Conservation (phyloP, 2,113 vertebrate species). For the Mystacornis crossleyi region DNA sequence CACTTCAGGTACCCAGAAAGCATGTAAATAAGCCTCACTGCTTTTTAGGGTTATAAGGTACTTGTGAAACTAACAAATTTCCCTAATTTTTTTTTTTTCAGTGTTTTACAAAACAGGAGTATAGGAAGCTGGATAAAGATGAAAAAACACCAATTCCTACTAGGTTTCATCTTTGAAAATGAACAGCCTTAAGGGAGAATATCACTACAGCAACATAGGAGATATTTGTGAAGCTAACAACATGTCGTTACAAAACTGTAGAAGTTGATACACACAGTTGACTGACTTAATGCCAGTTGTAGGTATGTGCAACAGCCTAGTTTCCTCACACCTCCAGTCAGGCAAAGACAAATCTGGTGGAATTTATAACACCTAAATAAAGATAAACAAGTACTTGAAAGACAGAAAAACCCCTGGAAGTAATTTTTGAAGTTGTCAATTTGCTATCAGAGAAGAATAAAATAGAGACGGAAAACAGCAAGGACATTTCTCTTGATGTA, state of each 20-base stretch:
- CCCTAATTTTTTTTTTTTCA: neutral
- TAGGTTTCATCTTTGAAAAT: neutral
- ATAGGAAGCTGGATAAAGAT: neutral
- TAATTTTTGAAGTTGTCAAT: neutral
- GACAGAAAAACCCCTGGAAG: neutral
- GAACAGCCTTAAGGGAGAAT: neutral
- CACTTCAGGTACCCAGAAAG: neutral
- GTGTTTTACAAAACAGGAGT: neutral
- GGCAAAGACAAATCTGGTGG: neutral
- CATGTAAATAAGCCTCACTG: neutral
- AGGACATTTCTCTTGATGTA: neutral
- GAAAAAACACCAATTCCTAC: neutral
- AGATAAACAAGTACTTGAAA: neutral
- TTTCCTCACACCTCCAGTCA: neutral
- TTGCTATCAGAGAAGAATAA: neutral
- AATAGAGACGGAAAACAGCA: neutral
- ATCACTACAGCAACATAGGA: neutral
- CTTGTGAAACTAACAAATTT: neutral
- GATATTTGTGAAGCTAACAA: neutral
- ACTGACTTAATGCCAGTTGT: neutral
- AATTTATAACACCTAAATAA: slow-evolving; percentile 6
- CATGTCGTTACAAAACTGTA: neutral
- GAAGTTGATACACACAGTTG: neutral
- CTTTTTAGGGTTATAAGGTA: neutral
- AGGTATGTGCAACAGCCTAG: neutral